Evolutionary conservation across 2,113 vertebrate genomes (phyloP), one percentile per base, ranked within the genome.

Genomic region (Australoheros scitulus): DNA sequence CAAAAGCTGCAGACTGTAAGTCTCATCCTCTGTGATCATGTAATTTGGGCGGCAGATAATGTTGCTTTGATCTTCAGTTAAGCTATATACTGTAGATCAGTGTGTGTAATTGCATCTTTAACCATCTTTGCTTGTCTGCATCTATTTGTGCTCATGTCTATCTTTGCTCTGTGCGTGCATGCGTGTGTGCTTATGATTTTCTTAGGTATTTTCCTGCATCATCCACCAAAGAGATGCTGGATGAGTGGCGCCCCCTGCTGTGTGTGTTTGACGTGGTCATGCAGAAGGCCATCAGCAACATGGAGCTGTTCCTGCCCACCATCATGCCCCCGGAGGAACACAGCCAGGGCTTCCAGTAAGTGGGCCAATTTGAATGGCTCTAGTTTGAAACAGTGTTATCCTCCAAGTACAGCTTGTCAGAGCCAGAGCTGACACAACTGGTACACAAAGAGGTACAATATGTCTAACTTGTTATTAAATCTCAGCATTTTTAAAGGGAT

Each of bases 1-100:
- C 94, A 99, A 98, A 95, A 98, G 96, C 95, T 99, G 97, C 95
- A 95, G 98, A 92, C 97, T 96, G 98, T 99, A 96, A 98, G 98
- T 98, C 80, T 83, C 79, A 55, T 83, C 63, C 63, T 75, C 83
- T 85, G 87, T 93, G 88, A 93, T 94, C 85, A 72, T 85, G 85
- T 84, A 70, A 85, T 90, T 91, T 86, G 78, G 86, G 82, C 65
- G 58, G 38, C 14, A 61, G 81, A 91, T 91, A 91, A 92, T 83
- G 84, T 70, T 11, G 36, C 89, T 91, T 85, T 93, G 79, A 92
- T 92, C 79, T 88, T 64, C 47, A 9, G 38, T 86, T 63, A 79
- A 72, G 76, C 64, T 83, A 43, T 56, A 24, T 81, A 22, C 75
- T 55, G 55, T 60, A 63, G 79, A 84, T 86, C 65, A 86, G 4